A percentile compares a stretch with the other conserved stretches of the same genome.
Evolutionary conservation across 2,888 invertebrate genomes (phyloP).

Genomic region (Artemia sp.): DNA sequence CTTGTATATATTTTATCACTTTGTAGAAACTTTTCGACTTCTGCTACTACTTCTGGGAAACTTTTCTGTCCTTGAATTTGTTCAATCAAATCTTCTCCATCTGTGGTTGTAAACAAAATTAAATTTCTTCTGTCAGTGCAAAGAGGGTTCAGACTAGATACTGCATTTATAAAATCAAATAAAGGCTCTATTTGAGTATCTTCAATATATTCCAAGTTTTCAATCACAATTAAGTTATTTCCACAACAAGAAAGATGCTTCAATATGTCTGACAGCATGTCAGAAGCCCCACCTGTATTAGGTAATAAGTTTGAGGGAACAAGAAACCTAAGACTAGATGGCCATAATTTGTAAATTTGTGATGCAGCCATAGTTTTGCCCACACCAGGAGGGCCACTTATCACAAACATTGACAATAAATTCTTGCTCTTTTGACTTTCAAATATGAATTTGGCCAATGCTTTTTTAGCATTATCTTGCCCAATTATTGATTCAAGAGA

Average conservation of each 20-base stretch:
- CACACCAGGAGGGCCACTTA: constrained; percentile 11
- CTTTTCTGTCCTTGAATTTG: neutral
- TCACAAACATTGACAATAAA: neutral
- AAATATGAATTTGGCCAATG: neutral
- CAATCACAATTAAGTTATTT: neutral
- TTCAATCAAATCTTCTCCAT: constrained; percentile 1
- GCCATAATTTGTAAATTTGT: neutral
- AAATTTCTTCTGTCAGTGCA: neutral
- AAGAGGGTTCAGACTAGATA: neutral
- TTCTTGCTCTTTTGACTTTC: neutral
- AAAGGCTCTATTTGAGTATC: neutral
- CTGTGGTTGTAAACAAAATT: neutral
- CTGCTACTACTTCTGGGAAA: neutral
- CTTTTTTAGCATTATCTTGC: constrained; percentile 1
- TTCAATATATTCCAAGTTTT: neutral
- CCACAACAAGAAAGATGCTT: neutral
- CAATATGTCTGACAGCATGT: neutral
- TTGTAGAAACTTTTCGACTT: neutral
- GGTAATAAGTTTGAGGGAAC: neutral
- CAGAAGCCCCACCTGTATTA: neutral
- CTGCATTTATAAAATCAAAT: neutral
- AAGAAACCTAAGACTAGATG: neutral
- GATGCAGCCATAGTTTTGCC: constrained; percentile 3
- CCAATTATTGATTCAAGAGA: neutral
- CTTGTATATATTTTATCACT: neutral